A percentile compares a stretch with the other conserved stretches of the same genome.
Conservation (phyloP, 2,113 vertebrate species). For the Channa maculata region DNA sequence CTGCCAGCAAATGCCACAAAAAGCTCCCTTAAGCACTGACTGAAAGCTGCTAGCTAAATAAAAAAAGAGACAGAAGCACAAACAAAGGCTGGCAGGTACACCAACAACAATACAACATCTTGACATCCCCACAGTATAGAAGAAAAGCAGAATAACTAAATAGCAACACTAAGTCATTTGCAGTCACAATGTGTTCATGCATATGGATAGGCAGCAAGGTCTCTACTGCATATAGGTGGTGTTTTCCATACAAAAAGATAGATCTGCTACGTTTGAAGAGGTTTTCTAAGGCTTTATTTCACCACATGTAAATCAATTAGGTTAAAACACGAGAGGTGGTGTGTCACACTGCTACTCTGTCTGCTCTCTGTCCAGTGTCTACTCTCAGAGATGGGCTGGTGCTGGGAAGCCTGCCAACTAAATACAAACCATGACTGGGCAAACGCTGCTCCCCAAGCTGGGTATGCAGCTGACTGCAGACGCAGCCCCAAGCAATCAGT, state of each 20-base stretch:
- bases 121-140: constrained; percentile 1
- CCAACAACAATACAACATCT: constrained; percentile 12
- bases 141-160: constrained; percentile 18
- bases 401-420: constrained; percentile 60
- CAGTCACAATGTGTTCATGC: constrained; percentile 19
- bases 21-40: constrained; percentile 10
- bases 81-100: constrained; percentile 40
- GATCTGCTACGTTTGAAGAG: too few relatives aligned
- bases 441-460: constrained; percentile 37
- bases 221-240: background rate
- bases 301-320: constrained; percentile 64
- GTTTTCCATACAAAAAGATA: background rate
- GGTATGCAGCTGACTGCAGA: constrained; percentile 39
- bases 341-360: constrained; percentile 66
- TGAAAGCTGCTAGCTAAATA: constrained; percentile 34
- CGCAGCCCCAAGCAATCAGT: constrained; percentile 14
- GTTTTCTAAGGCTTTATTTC: constrained; percentile 19
- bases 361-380: constrained; percentile 46
- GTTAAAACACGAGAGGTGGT: constrained; percentile 50
- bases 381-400: constrained; percentile 40
- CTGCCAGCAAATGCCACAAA: constrained; percentile 4
- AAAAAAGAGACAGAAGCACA: constrained; percentile 24
- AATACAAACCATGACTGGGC: constrained; percentile 58
- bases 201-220: background rate
- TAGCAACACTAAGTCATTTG: constrained; percentile 33